Evolutionary conservation across 1,140 invertebrate genomes (phyloP).

Genomic region (Bombus sibiricus): DNA sequence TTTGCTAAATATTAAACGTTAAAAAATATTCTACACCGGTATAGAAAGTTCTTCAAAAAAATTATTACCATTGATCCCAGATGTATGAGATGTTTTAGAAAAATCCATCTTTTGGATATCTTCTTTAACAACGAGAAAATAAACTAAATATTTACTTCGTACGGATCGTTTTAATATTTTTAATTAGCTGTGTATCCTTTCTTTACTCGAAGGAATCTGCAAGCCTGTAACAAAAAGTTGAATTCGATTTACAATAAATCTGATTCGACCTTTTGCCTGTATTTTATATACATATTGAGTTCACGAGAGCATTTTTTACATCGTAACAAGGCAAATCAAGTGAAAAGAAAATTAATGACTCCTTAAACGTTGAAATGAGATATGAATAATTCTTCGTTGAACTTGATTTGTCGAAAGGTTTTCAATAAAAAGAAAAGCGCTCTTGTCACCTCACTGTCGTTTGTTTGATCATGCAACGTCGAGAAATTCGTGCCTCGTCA

Average conservation of each 20-base stretch:
- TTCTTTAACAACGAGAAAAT: too few relatives aligned
- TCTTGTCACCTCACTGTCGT: conserved; percentile 10
- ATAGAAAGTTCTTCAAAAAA: background rate
- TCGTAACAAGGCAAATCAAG: background rate
- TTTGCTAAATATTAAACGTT: too few relatives aligned
- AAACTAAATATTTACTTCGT: too few relatives aligned
- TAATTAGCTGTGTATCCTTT: background rate
- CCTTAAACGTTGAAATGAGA: background rate
- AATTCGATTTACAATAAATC: background rate
- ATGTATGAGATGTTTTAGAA: too few relatives aligned
- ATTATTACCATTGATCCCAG: background rate
- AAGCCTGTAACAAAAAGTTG: background rate
- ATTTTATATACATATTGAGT: background rate
- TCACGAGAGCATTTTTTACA: conserved; percentile 1
- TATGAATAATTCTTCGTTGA: background rate
- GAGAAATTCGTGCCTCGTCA: conserved; percentile 10
- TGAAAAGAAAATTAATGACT: too few relatives aligned
- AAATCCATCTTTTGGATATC: too few relatives aligned
- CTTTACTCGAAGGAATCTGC: conserved; percentile 2
- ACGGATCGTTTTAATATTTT: background rate
- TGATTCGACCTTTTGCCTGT: conserved; percentile 15
- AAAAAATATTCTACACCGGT: too few relatives aligned
- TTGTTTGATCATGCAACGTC: conserved; percentile 17
- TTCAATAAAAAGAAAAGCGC: conserved; percentile 1
- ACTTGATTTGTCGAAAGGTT: background rate